These are phyloP conservation scores for Pampusana beccarii DNA, from an alignment of 2,113 vertebrate genomes.

Conservation along the genomic window DNA sequence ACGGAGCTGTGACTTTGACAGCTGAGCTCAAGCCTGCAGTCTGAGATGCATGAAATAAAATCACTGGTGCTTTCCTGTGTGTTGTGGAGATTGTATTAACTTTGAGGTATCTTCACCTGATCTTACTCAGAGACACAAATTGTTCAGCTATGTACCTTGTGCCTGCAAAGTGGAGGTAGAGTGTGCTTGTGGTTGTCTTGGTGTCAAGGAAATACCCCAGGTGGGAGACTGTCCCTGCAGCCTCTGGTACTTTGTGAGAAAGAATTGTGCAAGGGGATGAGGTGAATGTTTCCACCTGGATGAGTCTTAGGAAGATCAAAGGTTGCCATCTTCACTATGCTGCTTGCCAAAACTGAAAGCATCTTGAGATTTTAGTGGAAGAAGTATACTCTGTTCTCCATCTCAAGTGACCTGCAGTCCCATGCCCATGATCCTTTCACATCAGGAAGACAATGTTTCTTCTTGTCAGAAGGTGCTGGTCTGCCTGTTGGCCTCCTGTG, in stretches of 20 bases:
- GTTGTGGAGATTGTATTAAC: background rate
- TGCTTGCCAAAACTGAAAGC: background rate
- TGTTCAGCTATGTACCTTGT: background rate
- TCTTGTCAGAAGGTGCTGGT: background rate
- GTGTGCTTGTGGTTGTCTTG: background rate
- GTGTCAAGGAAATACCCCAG: background rate
- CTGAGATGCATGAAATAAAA: background rate
- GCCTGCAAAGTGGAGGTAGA: background rate
- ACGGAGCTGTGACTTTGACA: background rate
- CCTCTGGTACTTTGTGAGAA: background rate
- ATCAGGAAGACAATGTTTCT: background rate
- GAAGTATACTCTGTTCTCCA: background rate
- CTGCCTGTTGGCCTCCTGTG: accelerated
- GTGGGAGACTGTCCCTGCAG: background rate
- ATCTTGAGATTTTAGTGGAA: background rate
- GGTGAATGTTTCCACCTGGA: background rate
- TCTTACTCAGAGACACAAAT: background rate
- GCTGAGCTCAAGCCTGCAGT: background rate
- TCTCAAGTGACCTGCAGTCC: background rate
- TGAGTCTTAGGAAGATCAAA: background rate
- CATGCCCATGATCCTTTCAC: background rate
- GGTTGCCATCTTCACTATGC: accelerated
- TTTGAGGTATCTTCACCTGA: background rate
- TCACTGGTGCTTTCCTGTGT: background rate
- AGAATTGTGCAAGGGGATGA: accelerated